Conservation (phyloP, 53 echinoderm and acorn worm genomes). For the Paracentrotus lividus region DNA sequence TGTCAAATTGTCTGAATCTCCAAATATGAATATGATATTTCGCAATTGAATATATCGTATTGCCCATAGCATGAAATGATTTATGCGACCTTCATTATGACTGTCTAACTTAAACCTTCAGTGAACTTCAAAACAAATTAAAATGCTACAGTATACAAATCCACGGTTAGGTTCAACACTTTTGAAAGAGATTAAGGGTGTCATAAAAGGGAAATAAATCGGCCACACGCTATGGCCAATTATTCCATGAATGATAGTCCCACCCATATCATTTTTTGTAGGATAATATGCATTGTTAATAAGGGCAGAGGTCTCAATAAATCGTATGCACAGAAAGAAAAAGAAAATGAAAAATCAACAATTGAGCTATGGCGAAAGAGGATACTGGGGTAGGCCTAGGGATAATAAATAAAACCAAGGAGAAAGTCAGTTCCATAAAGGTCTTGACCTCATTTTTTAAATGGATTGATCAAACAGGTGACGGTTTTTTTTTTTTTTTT, state of each 20-base stretch:
- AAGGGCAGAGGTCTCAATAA: background rate
- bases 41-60: conserved; percentile 14
- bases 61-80: background rate
- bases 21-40: background rate
- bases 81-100: background rate
- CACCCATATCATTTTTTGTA: background rate
- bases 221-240: conserved; percentile 12
- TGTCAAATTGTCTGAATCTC: background rate
- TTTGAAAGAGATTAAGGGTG: background rate
- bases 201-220: background rate
- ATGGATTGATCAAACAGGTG: background rate
- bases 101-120: background rate
- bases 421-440: background rate
- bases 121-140: background rate
- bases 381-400: background rate
- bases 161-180: background rate
- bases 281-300: background rate
- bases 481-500: too few species aligned
- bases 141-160: background rate
- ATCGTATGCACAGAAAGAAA: background rate
- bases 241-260: background rate
- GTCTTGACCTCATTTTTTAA: conserved; percentile 7
- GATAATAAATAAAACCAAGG: background rate
- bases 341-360: conserved; percentile 30
- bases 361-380: background rate